phyloP scores from a whole-genome alignment of 2,113 vertebrate genomes.

The Sus scrofa region T2T-Sscrofa CM000818.6:49366001-49366500 shows the following conservation, averaged over 20 bases:
- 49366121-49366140: not conserved
- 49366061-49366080: not conserved
- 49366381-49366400: not conserved
- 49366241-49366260: not conserved
- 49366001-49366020: not conserved
- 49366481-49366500: conserved; percentile 3
- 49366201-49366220: not conserved
- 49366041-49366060: not conserved
- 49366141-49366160: not conserved
- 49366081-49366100: not conserved
- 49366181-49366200: not conserved
- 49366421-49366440: conserved; percentile 38
- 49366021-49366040: not conserved
- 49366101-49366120: not conserved
- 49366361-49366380: not conserved
- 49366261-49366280: not conserved
- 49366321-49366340: not conserved
- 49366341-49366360: not conserved
- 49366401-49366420: conserved; percentile 22
- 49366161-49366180: not conserved
- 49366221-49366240: not conserved
- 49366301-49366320: not conserved
- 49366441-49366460: not conserved
- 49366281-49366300: not conserved
- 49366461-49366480: not conserved